Percentiles rank a stretch among this genome's conserved stretches.
Evolutionary conservation across 2,797 vertebrate genomes (phyloP).

Genomic region (Myiothlypis coronata): DNA sequence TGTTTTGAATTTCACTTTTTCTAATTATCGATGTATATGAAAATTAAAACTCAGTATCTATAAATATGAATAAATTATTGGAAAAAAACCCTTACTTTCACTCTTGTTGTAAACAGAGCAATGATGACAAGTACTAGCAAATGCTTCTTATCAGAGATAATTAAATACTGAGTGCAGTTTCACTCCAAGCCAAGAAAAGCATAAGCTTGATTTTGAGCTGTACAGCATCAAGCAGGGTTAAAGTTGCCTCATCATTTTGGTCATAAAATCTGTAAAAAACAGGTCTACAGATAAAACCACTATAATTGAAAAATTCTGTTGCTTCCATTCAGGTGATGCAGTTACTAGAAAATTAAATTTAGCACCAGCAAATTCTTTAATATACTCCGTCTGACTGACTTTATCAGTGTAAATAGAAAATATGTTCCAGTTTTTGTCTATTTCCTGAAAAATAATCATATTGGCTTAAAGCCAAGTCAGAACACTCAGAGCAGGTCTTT

Average conservation of each 20-base stretch:
- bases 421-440: neutral
- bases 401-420: conserved; percentile 45
- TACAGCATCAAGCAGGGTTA: neutral
- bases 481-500: neutral
- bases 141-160: neutral
- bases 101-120: neutral
- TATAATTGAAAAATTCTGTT: conserved; percentile 20
- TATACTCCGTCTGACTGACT: conserved; percentile 55
- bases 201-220: neutral
- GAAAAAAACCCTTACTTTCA: neutral
- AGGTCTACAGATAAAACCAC: neutral
- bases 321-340: conserved; percentile 49
- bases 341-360: conserved; percentile 68
- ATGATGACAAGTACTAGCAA: neutral
- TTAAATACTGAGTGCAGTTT: conserved; percentile 1
- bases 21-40: neutral
- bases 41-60: neutral
- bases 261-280: neutral
- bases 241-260: neutral
- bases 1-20: neutral
- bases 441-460: conserved; percentile 22
- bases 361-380: conserved; percentile 55
- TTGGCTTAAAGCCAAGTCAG: neutral
- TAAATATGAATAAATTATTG: neutral
- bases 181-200: neutral